Evolutionary conservation across 2,113 vertebrate genomes (phyloP).

Genomic region (Pholis gunnellus): DNA sequence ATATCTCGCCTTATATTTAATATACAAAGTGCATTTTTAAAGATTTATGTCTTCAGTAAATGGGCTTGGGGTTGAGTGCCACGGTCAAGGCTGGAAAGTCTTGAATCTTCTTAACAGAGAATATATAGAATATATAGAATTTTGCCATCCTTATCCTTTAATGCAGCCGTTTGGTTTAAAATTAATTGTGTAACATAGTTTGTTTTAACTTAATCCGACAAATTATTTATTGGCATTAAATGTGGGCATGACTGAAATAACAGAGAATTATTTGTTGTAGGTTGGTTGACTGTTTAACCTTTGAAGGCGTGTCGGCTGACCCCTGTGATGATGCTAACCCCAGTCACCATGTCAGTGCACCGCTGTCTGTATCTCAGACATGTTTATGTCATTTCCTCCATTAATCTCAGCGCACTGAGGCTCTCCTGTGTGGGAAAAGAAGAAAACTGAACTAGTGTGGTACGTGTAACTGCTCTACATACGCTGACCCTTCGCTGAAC

Average conservation of each 20-base stretch:
- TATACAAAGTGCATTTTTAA: not conserved
- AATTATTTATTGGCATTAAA: not conserved
- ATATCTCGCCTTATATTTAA: not conserved
- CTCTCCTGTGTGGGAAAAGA: constrained; percentile 26
- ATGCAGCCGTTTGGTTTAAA: not conserved
- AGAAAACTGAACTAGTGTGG: constrained; percentile 16
- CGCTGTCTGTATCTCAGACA: not conserved
- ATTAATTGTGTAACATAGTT: not conserved
- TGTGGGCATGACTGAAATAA: not conserved
- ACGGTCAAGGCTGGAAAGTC: not conserved
- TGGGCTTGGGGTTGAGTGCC: not conserved
- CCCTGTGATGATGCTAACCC: constrained; percentile 5
- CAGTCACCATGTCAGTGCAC: constrained; percentile 1
- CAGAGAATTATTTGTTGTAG: not conserved
- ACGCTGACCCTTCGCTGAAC: constrained; percentile 62
- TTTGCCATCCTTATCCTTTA: not conserved
- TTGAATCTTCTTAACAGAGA: not conserved
- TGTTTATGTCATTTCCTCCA: constrained; percentile 28
- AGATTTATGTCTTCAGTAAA: not conserved
- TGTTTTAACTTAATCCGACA: not conserved
- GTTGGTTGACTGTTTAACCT: constrained; percentile 4
- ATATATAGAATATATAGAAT: not conserved
- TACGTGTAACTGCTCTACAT: constrained; percentile 33
- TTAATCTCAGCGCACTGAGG: not conserved
- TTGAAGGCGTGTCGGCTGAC: constrained; percentile 2